phyloP scores from a whole-genome alignment of 2,113 vertebrate species.

The Paracanthobrama guichenoti region DNA sequence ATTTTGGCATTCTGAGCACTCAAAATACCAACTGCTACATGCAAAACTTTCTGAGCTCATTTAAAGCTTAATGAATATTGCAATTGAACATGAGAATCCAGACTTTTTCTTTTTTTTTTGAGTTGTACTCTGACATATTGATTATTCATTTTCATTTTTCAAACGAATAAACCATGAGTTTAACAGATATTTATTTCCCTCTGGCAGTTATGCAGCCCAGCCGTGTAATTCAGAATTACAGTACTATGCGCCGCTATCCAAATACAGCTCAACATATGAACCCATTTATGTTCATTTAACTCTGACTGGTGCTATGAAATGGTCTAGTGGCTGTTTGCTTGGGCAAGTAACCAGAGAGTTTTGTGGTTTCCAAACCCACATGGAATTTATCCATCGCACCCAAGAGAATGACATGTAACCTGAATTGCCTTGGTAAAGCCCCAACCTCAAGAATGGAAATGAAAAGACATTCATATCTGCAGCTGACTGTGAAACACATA shows the following conservation, averaged over 20 bases:
- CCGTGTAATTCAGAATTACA: slow-evolving; percentile 20
- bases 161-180: slow-evolving; percentile 4
- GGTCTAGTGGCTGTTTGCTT: slow-evolving; percentile 51
- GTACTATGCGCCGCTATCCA: not conserved
- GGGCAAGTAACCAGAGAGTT: slow-evolving; percentile 49
- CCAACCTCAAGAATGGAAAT: slow-evolving; percentile 38
- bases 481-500: slow-evolving; percentile 37
- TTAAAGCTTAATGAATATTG: not conserved
- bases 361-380: slow-evolving; percentile 33
- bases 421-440: slow-evolving; percentile 37
- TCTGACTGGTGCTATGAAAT: slow-evolving; percentile 50
- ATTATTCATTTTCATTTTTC: slow-evolving; percentile 25
- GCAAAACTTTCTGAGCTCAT: not conserved
- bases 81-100: not conserved
- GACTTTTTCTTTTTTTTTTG: not conserved
- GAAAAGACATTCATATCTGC: slow-evolving; percentile 30
- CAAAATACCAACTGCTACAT: not conserved
- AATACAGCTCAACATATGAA: slow-evolving; percentile 36
- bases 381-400: slow-evolving; percentile 43
- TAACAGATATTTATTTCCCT: slow-evolving; percentile 39
- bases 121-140: not conserved
- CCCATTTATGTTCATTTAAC: slow-evolving; percentile 47
- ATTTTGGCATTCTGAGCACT: not conserved
- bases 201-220: slow-evolving; percentile 4
- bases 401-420: slow-evolving; percentile 43